Conservation (phyloP, 2,888 invertebrate genomes). For the Terebella lapidaria region DNA sequence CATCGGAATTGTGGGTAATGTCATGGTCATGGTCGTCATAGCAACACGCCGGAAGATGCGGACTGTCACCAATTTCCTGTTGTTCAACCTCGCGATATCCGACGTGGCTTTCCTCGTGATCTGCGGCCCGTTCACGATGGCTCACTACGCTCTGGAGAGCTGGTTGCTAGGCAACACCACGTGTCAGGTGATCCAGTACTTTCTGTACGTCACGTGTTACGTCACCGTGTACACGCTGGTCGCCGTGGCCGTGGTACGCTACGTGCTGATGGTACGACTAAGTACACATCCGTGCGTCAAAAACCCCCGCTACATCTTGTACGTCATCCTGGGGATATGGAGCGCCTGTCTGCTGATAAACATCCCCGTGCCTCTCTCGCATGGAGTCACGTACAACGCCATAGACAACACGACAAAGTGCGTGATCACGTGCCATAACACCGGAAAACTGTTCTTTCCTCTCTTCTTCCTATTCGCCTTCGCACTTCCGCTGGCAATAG, state of each 20-base stretch:
- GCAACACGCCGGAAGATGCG: conserved; percentile 6
- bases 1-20: conserved; percentile 16
- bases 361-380: conserved; percentile 16
- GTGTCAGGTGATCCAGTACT: conserved; percentile 20
- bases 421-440: conserved; percentile 11
- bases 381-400: conserved; percentile 9
- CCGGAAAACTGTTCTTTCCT: conserved; percentile 27
- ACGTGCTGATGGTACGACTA: conserved; percentile 15
- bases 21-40: conserved; percentile 19
- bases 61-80: conserved; percentile 17
- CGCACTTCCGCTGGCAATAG: conserved; percentile 78
- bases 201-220: conserved; percentile 20
- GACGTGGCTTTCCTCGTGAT: conserved; percentile 18
- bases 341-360: conserved; percentile 16
- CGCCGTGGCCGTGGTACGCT: conserved; percentile 18
- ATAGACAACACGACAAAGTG: conserved; percentile 10
- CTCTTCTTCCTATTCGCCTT: conserved; percentile 77
- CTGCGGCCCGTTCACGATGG: conserved; percentile 16
- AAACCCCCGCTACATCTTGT: conserved; percentile 4
- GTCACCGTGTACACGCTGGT: conserved; percentile 21
- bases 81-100: conserved; percentile 20
- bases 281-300: not conserved
- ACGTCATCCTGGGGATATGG: conserved; percentile 13
- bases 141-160: conserved; percentile 15
- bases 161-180: conserved; percentile 21